Evolutionary conservation across 1,140 invertebrate genomes (phyloP), one percentile per base, ranked within the genome.

Genomic region (Asobara japonica): DNA sequence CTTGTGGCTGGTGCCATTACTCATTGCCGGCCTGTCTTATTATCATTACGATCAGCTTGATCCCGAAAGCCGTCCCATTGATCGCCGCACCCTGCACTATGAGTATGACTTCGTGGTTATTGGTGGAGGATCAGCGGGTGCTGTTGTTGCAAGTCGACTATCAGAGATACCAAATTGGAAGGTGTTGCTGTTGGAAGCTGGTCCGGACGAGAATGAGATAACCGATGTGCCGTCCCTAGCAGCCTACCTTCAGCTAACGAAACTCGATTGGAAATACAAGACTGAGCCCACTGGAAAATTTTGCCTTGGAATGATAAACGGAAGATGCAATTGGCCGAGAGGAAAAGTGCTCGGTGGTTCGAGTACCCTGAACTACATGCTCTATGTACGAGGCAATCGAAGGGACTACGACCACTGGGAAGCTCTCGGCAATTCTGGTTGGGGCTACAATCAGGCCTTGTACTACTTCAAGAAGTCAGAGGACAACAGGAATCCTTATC

Each of bases 311-410:
- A 88, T 88, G 87, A 92, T 92, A 76, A 91, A 92, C 60, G 91
- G 91, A 48, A 89, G 93, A 33, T 96, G 94, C 83, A 95, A 94
- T 78, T 96, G 94, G 94, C 94, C 95, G 0, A 84, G 94, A 38
- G 94, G 94, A 10, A 96, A 95, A 80, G 93, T 95, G 0, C 86
- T 96, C 0, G 97, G 97, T 1, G 97, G 97, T 0, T 96, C 94
- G 0, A 95, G 94, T 51, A 95, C 96, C 0, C 88, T 98, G 0
- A 98, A 99, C 82, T 98, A 97, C 77, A 98, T 99, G 97, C 90
- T 98, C 0, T 98, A 98, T 83, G 95, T 97, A 0, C 87, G 97
- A 74, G 97, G 94, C 56, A 94, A 93, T 85, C 90, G 87, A 75
- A 87, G 90, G 31, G 97, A 99, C 80, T 99, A 96, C 80, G 95